Conservation (phyloP, 2,113 vertebrate species). For the Pseudorasbora parva region DNA sequence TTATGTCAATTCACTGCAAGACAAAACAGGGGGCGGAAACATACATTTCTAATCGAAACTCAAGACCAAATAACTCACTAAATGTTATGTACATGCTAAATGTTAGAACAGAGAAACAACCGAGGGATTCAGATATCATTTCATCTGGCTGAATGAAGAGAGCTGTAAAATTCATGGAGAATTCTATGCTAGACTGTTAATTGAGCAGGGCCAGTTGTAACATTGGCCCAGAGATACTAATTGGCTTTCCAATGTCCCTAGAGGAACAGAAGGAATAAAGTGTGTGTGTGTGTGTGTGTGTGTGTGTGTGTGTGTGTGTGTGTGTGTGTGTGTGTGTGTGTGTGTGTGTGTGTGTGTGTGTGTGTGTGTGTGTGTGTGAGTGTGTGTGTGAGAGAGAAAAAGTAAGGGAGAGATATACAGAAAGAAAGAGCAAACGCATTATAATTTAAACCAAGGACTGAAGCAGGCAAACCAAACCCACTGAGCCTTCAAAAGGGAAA, state of each 20-base stretch:
- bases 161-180: constrained; percentile 13
- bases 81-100: background rate
- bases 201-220: constrained; percentile 33
- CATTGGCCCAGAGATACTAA: constrained; percentile 24
- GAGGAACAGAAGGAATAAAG: constrained; percentile 11
- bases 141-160: background rate
- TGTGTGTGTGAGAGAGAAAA: background rate
- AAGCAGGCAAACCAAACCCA: constrained; percentile 14
- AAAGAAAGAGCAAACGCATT: constrained; percentile 24
- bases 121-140: constrained; percentile 6
- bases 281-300: background rate
- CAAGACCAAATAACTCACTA: constrained; percentile 23
- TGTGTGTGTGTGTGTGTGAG: constrained; percentile 8
- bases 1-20: constrained; percentile 1
- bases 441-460: background rate
- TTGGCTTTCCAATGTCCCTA: constrained; percentile 25
- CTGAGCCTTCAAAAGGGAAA: background rate
- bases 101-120: background rate
- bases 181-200: constrained; percentile 40
- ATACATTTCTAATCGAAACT: constrained; percentile 14
- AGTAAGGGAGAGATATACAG: background rate
- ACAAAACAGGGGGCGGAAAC: background rate
- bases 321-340: constrained; percentile 14
- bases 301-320: constrained; percentile 3
- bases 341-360: background rate